Evolutionary conservation across 1,140 invertebrate species (phyloP), one percentile per base, ranked within the genome.

Genomic region (Palaemon carinicauda): DNA sequence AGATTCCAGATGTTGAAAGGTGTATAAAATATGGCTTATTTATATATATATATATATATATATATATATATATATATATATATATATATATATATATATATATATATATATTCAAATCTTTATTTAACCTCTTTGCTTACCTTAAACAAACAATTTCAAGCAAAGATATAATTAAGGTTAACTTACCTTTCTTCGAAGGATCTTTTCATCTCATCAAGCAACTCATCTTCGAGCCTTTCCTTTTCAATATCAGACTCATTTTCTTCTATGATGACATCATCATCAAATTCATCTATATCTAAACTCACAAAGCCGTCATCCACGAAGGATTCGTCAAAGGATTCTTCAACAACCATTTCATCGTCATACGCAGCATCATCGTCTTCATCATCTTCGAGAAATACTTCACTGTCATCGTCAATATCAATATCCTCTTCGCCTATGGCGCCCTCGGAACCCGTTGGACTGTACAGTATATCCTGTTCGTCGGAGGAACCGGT

Each of bases 231-330:
- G 50, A 85, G n/a, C 24, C 75, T 71, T 60, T 85, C 83, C 41
- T 77, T 69, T 27, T 85, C 83, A 14, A 85, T 17, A 27, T 85
- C 83, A 21, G 78, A 75, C 29, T 85, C 83, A 51, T 85, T 85
- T 31, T 85, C 83, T 29, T 85, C 83, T 27, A 85, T 85, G 53
- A 85, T 85, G 41, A 85, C 75, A 41, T 85, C 77, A 52, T 85
- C 75, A n/a, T 85, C 83, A 60, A 79, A 85, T 33, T 85, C 83
- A 15, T 85, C 83, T 50, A 85, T 33, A 29, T 85, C 83, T 2
- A 85, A 60, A n/a, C 83, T 85, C 24, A 85, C 83, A 75, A 85
- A 85, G 1, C 83, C 83, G 51, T 85, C 83, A 17, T 85, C 83
- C 56, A 85, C 83, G 65, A 85, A 85, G 0, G 83, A 85, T 15